Evolutionary conservation across 2,797 vertebrate species (phyloP), one percentile per base, ranked within the genome.

Genomic region (Eulemur rubriventer): DNA sequence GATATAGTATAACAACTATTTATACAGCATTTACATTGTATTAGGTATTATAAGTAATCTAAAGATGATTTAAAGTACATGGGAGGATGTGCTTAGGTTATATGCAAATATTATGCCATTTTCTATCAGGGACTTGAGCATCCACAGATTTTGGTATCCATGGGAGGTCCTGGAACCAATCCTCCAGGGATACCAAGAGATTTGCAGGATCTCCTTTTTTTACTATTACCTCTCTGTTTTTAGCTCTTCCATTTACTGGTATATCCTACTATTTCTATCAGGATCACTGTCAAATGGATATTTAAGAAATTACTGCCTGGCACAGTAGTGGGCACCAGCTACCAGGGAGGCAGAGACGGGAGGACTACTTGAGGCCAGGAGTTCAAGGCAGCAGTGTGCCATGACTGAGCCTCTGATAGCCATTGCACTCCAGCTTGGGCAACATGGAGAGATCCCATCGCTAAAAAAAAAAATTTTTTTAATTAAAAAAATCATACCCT

Each of bases 141-240:
- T 55, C 76, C 2, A n/a, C n/a, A 52, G 22, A 55, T 55, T 79
- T 55, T 38, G 76, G 76, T 55, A 55, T 79, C 76, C 52, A 24
- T 24, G 52, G n/a, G 50, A 55, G 76, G 50, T 79, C n/a, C n/a
- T 55, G 7, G 50, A 76, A 55, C 50, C 50, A 26, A 55, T 55
- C n/a, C n/a, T 8, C 12, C n/a, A 55, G n/a, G 35, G 24, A 35
- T 55, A 79, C 7, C 22, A 80, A 92, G 20, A 89, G 63, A 95
- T 59, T 69, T 95, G 28, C 57, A 96, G 20, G 30, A 94, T 90
- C 69, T 90, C 6, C 22, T 89, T 94, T 20, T 94, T 94, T 92
- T 95, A 94, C 30, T 78, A 69, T 43, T 90, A 81, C 3, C 5
- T 92, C 22, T 38, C 8, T 91, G 24, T 46, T 89, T 96, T 93